A percentile compares a stretch with the other conserved stretches of the same genome.
Evolutionary conservation across 1,140 invertebrate species (phyloP).

Genomic region (Drosophila orosa): DNA sequence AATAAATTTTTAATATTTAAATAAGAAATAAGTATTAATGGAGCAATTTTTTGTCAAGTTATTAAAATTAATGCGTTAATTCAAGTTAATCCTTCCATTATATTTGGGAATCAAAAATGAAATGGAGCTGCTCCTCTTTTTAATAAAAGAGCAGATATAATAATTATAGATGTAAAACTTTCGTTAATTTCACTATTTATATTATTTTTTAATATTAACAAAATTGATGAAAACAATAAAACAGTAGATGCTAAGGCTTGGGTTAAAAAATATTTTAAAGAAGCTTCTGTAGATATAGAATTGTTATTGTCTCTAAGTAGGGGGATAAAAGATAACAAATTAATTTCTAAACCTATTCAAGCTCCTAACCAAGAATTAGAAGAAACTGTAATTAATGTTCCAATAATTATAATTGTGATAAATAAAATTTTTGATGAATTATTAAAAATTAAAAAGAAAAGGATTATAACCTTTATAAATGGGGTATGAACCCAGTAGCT

Average conservation of each 20-base stretch:
- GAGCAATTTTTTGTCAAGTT: constrained; percentile 86
- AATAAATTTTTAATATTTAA: constrained; percentile 65
- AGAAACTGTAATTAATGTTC: constrained; percentile 85
- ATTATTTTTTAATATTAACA: constrained; percentile 82
- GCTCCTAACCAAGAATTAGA: constrained; percentile 85
- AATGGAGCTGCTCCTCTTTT: constrained; percentile 85
- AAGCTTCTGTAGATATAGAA: constrained; percentile 83
- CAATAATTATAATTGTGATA: constrained; percentile 84
- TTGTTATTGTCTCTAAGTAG: constrained; percentile 84
- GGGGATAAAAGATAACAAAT: constrained; percentile 85
- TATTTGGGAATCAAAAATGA: constrained; percentile 85
- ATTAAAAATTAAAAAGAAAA: constrained; percentile 85
- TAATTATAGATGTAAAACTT: constrained; percentile 48
- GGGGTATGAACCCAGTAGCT: constrained; percentile 85
- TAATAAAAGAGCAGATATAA: constrained; percentile 77
- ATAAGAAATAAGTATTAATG: constrained; percentile 84
- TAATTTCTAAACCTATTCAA: constrained; percentile 86
- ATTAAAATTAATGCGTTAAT: constrained; percentile 84
- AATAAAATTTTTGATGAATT: constrained; percentile 85
- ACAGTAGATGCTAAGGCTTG: constrained; percentile 85
- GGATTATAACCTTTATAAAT: constrained; percentile 84
- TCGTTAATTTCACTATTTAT: constrained; percentile 52
- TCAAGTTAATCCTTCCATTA: constrained; percentile 84
- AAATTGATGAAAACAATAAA: constrained; percentile 84
- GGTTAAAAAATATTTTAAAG: constrained; percentile 85